Percentiles rank a stretch among this genome's conserved stretches.
These are phyloP conservation scores for Apaloderma vittatum DNA, from an alignment of 2,113 vertebrate species.

Conservation along the genomic window DNA sequence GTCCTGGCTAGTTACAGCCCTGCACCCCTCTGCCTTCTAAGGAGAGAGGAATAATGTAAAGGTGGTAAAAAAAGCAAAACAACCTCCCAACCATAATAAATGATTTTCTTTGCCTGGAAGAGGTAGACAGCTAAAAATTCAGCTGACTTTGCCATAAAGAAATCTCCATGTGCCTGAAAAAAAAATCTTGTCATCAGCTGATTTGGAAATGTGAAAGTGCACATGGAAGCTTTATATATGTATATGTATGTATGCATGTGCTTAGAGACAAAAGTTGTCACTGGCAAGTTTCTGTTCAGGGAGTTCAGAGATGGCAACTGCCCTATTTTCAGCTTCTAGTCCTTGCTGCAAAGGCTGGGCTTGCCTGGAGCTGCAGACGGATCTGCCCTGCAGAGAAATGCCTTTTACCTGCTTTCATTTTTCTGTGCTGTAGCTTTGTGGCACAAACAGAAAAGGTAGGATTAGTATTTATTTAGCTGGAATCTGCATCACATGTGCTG, in stretches of 20 bases:
- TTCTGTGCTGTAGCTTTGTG: neutral
- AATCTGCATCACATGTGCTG: conserved; percentile 37
- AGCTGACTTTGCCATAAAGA: neutral
- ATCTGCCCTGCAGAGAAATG: neutral
- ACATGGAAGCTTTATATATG: neutral
- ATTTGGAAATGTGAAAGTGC: neutral
- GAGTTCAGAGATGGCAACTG: neutral
- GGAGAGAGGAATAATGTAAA: neutral
- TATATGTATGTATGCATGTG: neutral
- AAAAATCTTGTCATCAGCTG: neutral
- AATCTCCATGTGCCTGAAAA: neutral
- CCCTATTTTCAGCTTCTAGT: neutral
- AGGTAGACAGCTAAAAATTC: neutral
- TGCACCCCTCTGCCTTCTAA: neutral
- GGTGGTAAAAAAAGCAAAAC: neutral
- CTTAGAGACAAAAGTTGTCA: neutral
- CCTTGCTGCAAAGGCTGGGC: neutral
- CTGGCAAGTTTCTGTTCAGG: neutral
- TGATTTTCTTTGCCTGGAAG: neutral
- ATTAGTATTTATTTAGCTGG: conserved; percentile 58
- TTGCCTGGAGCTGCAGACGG: neutral
- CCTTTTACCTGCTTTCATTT: neutral
- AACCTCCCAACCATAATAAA: neutral
- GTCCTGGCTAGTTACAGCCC: neutral
- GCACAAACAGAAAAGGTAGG: conserved; percentile 7